phyloP scores from a whole-genome alignment of 2,888 invertebrate genomes.

The Melieria picta region DNA sequence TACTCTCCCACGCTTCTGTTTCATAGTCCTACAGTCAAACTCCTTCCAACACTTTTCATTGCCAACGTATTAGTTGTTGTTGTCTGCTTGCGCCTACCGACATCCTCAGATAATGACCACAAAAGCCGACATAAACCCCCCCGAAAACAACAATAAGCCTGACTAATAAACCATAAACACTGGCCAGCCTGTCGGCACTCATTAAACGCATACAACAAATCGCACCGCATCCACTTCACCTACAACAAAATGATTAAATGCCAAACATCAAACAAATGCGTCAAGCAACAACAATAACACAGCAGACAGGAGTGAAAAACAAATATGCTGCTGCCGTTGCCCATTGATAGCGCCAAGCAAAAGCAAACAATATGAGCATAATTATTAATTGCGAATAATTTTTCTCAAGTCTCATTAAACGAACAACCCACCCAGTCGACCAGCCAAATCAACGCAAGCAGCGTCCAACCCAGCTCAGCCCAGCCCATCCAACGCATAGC shows the following conservation, averaged over 20 bases:
- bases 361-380: constrained; percentile 46
- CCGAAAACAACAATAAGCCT: no score
- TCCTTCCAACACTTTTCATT: no score
- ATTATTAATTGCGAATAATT: constrained; percentile 51
- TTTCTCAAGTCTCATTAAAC: constrained; percentile 50
- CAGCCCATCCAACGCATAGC: not conserved
- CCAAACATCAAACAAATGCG: constrained; percentile 33
- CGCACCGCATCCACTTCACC: no score
- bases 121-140: no score
- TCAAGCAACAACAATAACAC: constrained; percentile 20
- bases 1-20: no score
- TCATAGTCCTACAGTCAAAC: no score
- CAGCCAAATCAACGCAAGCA: not conserved
- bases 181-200: no score
- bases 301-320: constrained; percentile 7
- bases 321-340: constrained; percentile 32
- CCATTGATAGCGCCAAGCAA: constrained; percentile 20
- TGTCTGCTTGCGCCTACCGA: no score
- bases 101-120: no score
- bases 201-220: no score
- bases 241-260: constrained; percentile 27
- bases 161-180: no score
- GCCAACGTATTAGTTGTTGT: no score
- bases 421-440: constrained; percentile 16
- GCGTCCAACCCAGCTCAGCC: not conserved